These are phyloP conservation scores for Hirtodrosophila cameraria DNA, from an alignment of 2,888 invertebrate genomes.

Conservation along the genomic window DNA sequence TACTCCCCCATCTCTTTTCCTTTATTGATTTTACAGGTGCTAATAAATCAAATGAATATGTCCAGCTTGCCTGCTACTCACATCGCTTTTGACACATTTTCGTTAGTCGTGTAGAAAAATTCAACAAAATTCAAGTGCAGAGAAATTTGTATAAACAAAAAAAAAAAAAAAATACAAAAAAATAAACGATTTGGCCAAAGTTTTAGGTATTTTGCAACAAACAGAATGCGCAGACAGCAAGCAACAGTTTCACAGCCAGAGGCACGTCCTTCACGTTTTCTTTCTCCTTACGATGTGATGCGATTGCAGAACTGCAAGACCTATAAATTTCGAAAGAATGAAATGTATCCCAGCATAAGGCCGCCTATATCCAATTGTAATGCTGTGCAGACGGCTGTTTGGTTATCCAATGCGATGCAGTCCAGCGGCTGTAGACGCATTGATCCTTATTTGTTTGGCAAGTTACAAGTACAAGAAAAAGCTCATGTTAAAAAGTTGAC, in stretches of 20 bases:
- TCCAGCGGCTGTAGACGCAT: conserved; percentile 2
- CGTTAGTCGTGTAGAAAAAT: conserved; percentile 7
- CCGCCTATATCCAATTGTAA: conserved; percentile 23
- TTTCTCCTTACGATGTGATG: conserved; percentile 21
- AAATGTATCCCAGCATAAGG: conserved; percentile 31
- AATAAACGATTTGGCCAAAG: conserved; percentile 5
- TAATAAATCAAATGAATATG: conserved; percentile 29
- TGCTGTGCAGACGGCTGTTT: not conserved
- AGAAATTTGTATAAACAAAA: conserved; percentile 17
- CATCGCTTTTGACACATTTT: conserved; percentile 19
- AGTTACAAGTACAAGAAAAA: too few species aligned
- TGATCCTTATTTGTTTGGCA: not conserved
- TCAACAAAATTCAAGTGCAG: conserved; percentile 27
- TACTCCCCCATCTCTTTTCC: too few species aligned
- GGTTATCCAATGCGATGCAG: conserved; percentile 8
- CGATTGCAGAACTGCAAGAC: conserved; percentile 22
- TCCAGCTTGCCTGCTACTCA: too few species aligned
- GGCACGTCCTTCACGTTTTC: not conserved
- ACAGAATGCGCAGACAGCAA: conserved; percentile 24
- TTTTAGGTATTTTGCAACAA: not conserved
- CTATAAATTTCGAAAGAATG: not conserved
- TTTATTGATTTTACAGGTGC: conserved; percentile 54
- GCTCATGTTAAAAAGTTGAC: too few species aligned
- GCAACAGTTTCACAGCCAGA: not conserved
- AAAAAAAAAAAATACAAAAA: not conserved